These are phyloP conservation scores for Salvator merianae DNA, from an alignment of 2,113 vertebrate species.

Conservation along the genomic window DNA sequence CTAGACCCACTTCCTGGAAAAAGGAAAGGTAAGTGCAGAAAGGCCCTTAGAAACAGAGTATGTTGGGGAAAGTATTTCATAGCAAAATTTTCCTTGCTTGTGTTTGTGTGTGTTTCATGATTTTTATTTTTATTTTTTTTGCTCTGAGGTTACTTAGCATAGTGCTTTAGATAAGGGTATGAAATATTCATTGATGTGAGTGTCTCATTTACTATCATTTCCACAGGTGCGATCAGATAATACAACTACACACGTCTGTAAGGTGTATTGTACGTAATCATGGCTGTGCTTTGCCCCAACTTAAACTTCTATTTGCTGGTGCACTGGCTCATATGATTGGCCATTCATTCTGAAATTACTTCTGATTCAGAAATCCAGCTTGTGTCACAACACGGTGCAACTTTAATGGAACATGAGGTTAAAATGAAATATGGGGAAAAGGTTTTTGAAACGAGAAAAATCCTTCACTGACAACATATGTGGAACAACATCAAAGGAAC, in stretches of 20 bases:
- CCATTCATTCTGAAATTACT: slow-evolving; percentile 1
- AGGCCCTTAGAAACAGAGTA: too few species aligned
- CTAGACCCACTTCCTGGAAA: too few species aligned
- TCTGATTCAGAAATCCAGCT: neutral
- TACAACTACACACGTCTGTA: neutral
- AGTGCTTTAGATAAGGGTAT: neutral
- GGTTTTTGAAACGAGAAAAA: neutral
- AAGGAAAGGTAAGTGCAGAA: too few species aligned
- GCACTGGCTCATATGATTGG: neutral
- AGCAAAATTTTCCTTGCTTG: too few species aligned
- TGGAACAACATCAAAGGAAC: neutral
- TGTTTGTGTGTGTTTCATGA: too few species aligned
- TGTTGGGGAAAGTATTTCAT: too few species aligned
- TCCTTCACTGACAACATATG: neutral
- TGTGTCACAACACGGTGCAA: neutral
- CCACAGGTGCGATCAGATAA: neutral
- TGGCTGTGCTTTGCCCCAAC: neutral
- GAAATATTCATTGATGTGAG: neutral
- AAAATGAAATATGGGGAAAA: slow-evolving; percentile 19
- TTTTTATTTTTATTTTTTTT: neutral
- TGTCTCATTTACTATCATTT: neutral
- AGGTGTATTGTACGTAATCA: neutral
- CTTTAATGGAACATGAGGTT: neutral
- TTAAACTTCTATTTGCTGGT: neutral
- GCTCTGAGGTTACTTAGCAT: neutral